phyloP scores from a whole-genome alignment of 2,113 vertebrate genomes.

The Lepisosteus oculatus region DNA sequence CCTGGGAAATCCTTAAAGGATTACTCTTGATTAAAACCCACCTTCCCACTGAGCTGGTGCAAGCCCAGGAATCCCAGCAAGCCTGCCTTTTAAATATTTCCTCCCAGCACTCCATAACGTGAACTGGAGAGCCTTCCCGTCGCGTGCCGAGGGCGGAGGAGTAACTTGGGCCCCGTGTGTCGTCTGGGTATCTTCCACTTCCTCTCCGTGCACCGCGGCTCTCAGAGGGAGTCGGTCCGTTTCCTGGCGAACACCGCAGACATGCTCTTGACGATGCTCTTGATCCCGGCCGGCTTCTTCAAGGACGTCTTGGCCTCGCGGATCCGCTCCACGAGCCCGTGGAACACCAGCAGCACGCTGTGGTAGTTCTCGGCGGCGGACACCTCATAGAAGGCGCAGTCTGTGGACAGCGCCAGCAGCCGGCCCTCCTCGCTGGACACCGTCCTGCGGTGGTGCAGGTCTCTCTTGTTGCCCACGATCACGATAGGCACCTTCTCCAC shows the following conservation, averaged over 20 bases:
- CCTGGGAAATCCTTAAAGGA: too few relatives aligned
- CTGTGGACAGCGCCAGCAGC: constrained; percentile 70
- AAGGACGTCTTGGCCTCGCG: constrained; percentile 58
- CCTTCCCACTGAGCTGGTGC: neutral
- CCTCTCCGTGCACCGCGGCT: neutral
- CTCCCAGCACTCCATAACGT: neutral
- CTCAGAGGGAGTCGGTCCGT: constrained; percentile 75
- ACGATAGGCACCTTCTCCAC: constrained; percentile 71
- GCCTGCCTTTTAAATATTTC: neutral
- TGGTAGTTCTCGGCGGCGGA: constrained; percentile 80
- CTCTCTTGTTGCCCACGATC: constrained; percentile 80
- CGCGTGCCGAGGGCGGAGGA: too few relatives aligned
- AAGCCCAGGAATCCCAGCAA: too few relatives aligned
- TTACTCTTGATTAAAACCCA: too few relatives aligned
- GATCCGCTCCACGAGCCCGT: constrained; percentile 68
- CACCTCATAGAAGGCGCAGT: constrained; percentile 80
- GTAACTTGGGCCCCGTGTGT: too few relatives aligned
- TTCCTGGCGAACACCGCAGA: constrained; percentile 76
- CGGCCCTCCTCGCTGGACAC: constrained; percentile 79
- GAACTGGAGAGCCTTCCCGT: too few relatives aligned
- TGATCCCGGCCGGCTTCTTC: constrained; percentile 70
- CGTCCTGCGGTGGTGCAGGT: constrained; percentile 69
- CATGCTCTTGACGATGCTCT: constrained; percentile 77
- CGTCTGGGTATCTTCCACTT: too few relatives aligned
- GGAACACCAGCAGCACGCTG: constrained; percentile 73